Evolutionary conservation across 2,888 invertebrate genomes (phyloP).

Genomic region (Pachydiplax longipennis): DNA sequence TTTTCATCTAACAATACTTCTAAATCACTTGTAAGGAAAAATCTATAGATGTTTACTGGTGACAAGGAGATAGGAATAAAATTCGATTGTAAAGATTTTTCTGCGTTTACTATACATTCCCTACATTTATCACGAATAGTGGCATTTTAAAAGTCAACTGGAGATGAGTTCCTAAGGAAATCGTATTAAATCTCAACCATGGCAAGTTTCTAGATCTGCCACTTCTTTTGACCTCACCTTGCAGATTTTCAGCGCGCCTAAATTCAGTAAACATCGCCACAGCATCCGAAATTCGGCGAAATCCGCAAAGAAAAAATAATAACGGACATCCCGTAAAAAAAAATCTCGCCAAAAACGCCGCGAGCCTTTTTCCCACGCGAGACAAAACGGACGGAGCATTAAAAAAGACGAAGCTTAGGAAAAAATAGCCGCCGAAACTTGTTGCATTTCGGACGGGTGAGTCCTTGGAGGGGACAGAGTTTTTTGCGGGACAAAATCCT

Average conservation of each 20-base stretch:
- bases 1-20: too few species aligned
- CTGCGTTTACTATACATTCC: too few species aligned
- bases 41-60: too few species aligned
- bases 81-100: too few species aligned
- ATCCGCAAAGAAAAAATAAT: neutral
- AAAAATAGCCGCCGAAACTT: slow-evolving; percentile 22
- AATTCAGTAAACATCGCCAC: neutral
- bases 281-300: neutral
- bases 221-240: too few species aligned
- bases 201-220: too few species aligned
- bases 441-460: slow-evolving; percentile 26
- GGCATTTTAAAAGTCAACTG: too few species aligned
- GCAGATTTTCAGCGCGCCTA: neutral
- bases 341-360: neutral
- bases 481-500: slow-evolving; percentile 26
- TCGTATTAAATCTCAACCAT: too few species aligned
- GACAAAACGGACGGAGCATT: neutral
- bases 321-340: slow-evolving; percentile 4
- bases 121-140: too few species aligned
- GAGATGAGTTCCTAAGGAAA: too few species aligned
- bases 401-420: neutral
- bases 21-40: too few species aligned
- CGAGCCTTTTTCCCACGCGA: neutral
- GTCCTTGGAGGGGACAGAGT: neutral
- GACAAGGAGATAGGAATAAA: too few species aligned